These are phyloP conservation scores for Micoletzkya japonica DNA, from an alignment of 2,888 invertebrate genomes.

Conservation along the genomic window DNA sequence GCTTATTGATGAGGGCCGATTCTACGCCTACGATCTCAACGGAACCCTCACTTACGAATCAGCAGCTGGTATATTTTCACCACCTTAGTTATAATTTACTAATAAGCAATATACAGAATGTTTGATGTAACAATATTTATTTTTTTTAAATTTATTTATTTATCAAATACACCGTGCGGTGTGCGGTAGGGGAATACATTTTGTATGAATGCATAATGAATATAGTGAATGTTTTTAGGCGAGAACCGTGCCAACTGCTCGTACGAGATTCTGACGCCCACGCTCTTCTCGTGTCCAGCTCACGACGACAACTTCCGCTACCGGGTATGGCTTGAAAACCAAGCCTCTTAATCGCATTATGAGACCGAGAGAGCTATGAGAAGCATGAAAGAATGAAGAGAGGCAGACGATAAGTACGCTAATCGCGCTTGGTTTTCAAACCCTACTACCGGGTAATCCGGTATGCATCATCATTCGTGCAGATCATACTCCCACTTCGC, in stretches of 20 bases:
- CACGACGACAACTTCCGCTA: background rate
- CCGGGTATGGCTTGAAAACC: slow-evolving; percentile 7
- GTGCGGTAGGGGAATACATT: background rate
- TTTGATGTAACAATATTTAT: background rate
- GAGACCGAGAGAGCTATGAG: too few relatives aligned
- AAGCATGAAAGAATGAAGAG: too few relatives aligned
- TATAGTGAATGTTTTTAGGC: background rate
- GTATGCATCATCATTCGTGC: too few relatives aligned
- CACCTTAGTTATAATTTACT: background rate
- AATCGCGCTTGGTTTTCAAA: too few relatives aligned
- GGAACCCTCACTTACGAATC: slow-evolving; percentile 10
- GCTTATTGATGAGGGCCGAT: too few relatives aligned
- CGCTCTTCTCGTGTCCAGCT: slow-evolving; percentile 6
- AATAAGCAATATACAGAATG: background rate
- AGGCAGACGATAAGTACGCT: too few relatives aligned
- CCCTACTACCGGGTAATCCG: too few relatives aligned
- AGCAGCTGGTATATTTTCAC: background rate
- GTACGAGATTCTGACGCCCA: slow-evolving; percentile 16
- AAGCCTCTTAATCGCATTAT: too few relatives aligned
- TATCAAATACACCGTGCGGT: background rate
- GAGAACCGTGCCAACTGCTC: slow-evolving; percentile 21
- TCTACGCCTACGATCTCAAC: slow-evolving; percentile 7
- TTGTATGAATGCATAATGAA: background rate
- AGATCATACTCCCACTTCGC: too few relatives aligned
- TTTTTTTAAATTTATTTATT: background rate